Evolutionary conservation across 2,888 invertebrate genomes (phyloP).

Genomic region (Sarcophaga caerulescens): DNA sequence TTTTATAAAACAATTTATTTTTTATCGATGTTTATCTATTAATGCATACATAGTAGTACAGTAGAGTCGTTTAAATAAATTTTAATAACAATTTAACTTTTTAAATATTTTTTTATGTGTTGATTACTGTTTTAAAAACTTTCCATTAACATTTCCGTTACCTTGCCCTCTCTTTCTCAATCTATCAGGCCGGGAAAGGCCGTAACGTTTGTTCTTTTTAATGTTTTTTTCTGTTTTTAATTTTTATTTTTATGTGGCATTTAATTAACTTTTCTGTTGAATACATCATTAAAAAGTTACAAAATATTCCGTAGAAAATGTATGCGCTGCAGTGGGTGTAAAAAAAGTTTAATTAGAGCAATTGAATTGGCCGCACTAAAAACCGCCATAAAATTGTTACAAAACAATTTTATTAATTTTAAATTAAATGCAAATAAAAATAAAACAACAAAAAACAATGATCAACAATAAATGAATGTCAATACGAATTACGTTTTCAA

Average conservation of each 20-base stretch:
- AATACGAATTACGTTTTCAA: neutral
- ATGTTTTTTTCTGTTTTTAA: slow-evolving; percentile 36
- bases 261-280: slow-evolving; percentile 64
- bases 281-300: slow-evolving; percentile 63
- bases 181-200: neutral
- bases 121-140: neutral
- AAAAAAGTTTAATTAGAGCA: slow-evolving; percentile 53
- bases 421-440: slow-evolving; percentile 38
- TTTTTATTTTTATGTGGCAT: slow-evolving; percentile 56
- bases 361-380: slow-evolving; percentile 58
- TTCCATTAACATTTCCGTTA: too few species aligned
- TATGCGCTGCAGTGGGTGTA: neutral
- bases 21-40: neutral
- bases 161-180: slow-evolving; percentile 17
- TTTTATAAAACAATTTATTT: neutral
- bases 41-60: neutral
- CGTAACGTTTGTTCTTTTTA: neutral
- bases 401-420: slow-evolving; percentile 53
- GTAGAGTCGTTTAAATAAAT: slow-evolving; percentile 19
- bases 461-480: too few species aligned
- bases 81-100: slow-evolving; percentile 56
- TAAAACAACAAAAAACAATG: neutral
- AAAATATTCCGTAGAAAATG: slow-evolving; percentile 10
- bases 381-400: slow-evolving; percentile 51
- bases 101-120: slow-evolving; percentile 18